A percentile compares a stretch with the other conserved stretches of the same genome.
These are phyloP conservation scores for Crax fasciolata DNA, from an alignment of 2,797 vertebrate species.

Conservation along the genomic window DNA sequence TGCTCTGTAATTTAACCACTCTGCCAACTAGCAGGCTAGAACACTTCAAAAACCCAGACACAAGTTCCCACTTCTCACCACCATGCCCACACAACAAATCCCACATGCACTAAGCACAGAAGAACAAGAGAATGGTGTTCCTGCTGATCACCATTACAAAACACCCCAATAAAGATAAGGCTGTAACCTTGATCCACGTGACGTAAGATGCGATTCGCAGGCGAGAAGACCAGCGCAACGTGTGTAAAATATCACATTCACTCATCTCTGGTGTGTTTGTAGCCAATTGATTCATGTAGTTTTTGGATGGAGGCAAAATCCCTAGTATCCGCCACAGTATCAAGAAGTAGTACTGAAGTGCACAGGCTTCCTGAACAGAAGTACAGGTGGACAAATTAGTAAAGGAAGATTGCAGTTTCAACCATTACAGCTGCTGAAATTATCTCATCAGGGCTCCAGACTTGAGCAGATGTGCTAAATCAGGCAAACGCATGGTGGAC, in stretches of 20 bases:
- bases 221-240: slow-evolving; percentile 95
- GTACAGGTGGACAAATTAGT: not conserved
- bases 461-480: not conserved
- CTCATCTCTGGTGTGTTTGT: slow-evolving; percentile 89
- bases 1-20: not conserved
- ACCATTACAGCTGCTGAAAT: not conserved
- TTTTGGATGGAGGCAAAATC: slow-evolving; percentile 93
- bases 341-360: slow-evolving; percentile 97
- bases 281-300: slow-evolving; percentile 93
- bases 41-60: not conserved
- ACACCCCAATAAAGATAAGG: rapidly evolving
- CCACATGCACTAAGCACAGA: rapidly evolving
- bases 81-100: not conserved
- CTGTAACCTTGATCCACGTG: slow-evolving; percentile 94
- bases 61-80: not conserved
- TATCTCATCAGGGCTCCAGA: not conserved
- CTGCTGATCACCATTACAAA: not conserved
- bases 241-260: slow-evolving; percentile 96
- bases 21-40: not conserved
- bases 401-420: not conserved
- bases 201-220: slow-evolving; percentile 90
- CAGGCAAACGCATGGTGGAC: not conserved
- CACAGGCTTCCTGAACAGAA: slow-evolving; percentile 93
- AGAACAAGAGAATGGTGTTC: not conserved
- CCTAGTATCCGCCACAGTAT: slow-evolving; percentile 96